Evolutionary conservation across 1,140 invertebrate genomes (phyloP).

Genomic region (Drosophila eugracilis): DNA sequence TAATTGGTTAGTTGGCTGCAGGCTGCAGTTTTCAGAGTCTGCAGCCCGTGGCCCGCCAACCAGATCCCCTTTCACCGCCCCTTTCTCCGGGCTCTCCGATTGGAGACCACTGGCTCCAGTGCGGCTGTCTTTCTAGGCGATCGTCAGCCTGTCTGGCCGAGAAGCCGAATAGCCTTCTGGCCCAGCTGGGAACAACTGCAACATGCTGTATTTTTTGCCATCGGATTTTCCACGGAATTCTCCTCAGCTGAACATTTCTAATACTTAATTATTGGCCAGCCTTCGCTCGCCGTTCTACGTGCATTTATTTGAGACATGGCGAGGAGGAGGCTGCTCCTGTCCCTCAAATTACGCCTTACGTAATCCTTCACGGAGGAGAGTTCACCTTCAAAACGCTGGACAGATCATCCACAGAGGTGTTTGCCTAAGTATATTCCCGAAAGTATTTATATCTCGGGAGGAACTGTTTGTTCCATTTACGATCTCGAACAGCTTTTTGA

Average conservation of each 20-base stretch:
- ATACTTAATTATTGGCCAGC: conserved; percentile 82
- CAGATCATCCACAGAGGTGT: conserved; percentile 4
- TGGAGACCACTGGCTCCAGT: conserved; percentile 54
- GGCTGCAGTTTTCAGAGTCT: conserved; percentile 1
- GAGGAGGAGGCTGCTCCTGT: conserved; percentile 17
- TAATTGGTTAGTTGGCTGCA: conserved; percentile 67
- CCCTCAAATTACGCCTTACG: conserved; percentile 37
- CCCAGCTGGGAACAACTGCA: conserved; percentile 69
- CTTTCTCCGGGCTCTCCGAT: conserved; percentile 17
- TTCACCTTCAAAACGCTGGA: conserved; percentile 58
- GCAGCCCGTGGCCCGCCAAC: conserved; percentile 1
- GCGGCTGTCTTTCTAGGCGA: conserved; percentile 72
- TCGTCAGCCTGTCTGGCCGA: conserved; percentile 70
- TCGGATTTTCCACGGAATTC: conserved; percentile 74
- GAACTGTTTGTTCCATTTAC: conserved; percentile 73
- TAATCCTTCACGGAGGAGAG: conserved; percentile 55
- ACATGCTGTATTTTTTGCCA: conserved; percentile 48
- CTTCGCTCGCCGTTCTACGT: conserved; percentile 65
- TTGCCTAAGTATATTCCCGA: conserved; percentile 16
- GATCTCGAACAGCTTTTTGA: conserved; percentile 59
- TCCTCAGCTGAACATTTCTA: conserved; percentile 67
- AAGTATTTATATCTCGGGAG: conserved; percentile 39
- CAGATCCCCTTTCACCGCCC: conserved; percentile 13
- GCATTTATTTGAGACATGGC: conserved; percentile 28
- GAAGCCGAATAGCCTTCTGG: not conserved